Evolutionary conservation across 2,797 vertebrate genomes (phyloP).

Genomic region (Chrysolophus pictus): DNA sequence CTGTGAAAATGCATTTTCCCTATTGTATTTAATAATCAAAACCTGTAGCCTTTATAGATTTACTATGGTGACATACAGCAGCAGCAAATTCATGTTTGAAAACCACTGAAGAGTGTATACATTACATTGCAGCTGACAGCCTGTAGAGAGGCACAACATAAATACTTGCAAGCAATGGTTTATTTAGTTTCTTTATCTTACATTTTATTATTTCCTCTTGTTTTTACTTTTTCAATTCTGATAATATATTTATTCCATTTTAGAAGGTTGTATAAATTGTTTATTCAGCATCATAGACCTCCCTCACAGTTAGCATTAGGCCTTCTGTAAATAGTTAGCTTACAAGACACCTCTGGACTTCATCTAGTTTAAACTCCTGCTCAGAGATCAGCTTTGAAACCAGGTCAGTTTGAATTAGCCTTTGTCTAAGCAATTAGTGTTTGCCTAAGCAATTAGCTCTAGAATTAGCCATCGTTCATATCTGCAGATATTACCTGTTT

Average conservation of each 20-base stretch:
- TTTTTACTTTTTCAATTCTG: not conserved
- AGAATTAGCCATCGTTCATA: not conserved
- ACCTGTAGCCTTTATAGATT: not conserved
- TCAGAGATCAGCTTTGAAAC: not conserved
- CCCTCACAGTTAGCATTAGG: not conserved
- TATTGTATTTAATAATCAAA: not conserved
- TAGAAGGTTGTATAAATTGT: not conserved
- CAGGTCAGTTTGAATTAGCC: not conserved
- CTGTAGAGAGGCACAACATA: not conserved
- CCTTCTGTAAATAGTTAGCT: not conserved
- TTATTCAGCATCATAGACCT: not conserved
- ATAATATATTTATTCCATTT: not conserved
- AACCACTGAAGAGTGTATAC: not conserved
- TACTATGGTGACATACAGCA: not conserved
- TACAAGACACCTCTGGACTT: not conserved
- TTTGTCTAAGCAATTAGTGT: not conserved
- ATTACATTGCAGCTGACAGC: not conserved
- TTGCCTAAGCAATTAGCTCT: not conserved
- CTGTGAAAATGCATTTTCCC: not conserved
- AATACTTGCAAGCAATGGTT: not conserved
- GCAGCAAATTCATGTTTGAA: not conserved
- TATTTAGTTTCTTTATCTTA: not conserved
- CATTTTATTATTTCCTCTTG: not conserved
- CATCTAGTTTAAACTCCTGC: not conserved
- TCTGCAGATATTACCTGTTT: not conserved